Conservation (phyloP, 2,888 invertebrate species). For the Rhingia campestris region DNA sequence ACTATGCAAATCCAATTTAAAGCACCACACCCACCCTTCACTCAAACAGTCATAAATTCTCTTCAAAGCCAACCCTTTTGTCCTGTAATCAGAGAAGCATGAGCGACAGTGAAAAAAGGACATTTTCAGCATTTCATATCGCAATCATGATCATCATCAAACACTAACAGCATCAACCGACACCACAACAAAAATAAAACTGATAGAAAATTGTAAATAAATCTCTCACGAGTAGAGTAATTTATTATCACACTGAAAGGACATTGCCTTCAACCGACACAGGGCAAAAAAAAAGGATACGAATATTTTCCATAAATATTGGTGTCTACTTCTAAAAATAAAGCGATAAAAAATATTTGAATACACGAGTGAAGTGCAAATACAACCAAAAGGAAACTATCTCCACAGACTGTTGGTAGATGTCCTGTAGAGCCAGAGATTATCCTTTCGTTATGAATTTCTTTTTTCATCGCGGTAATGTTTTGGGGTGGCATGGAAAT, state of each 20-base stretch:
- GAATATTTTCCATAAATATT: constrained; percentile 42
- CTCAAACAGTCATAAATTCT: constrained; percentile 64
- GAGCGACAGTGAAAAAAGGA: constrained; percentile 9
- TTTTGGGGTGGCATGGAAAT: constrained; percentile 25
- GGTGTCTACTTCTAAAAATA: constrained; percentile 18
- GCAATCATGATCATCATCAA: constrained; percentile 44
- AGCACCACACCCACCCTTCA: constrained; percentile 40
- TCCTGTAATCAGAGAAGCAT: constrained; percentile 37
- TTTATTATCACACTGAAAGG: constrained; percentile 68
- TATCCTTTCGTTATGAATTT: constrained; percentile 44
- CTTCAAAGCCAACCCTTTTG: constrained; percentile 34
- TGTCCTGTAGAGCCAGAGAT: constrained; percentile 64
- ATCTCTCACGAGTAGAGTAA: constrained; percentile 65
- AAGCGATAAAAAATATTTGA: constrained; percentile 30
- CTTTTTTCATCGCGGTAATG: constrained; percentile 41
- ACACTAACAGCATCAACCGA: constrained; percentile 11
- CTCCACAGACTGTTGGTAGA: constrained; percentile 25
- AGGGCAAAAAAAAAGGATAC: constrained; percentile 23
- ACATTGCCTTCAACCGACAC: constrained; percentile 38
- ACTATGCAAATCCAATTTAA: constrained; percentile 73
- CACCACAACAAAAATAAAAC: constrained; percentile 2
- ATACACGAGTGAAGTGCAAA: constrained; percentile 31
- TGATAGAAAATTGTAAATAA: constrained; percentile 62
- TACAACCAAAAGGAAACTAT: neutral
- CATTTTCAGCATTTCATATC: constrained; percentile 18